Evolutionary conservation across 2,113 vertebrate species (phyloP).

Genomic region (Amphiprion ocellaris): DNA sequence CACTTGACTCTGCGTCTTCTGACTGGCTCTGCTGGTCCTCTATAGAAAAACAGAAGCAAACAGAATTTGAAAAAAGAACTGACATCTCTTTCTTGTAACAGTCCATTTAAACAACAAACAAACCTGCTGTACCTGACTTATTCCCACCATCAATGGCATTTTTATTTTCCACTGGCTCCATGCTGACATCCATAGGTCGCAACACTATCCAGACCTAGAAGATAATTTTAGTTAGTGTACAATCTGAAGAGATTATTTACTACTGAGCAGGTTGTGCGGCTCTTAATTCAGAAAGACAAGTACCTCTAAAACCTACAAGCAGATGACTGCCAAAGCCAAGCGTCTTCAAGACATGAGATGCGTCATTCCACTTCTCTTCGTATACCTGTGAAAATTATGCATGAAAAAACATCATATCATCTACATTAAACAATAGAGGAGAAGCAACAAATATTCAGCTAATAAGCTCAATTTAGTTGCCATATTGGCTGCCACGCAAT

Average conservation of each 20-base stretch:
- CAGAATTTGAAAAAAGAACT: neutral
- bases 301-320: conserved; percentile 10
- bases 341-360: conserved; percentile 10
- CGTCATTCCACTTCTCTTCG: conserved; percentile 12
- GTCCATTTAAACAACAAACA: neutral
- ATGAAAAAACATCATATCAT: conserved; percentile 14
- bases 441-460: too few species aligned
- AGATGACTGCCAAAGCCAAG: neutral
- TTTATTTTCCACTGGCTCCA: conserved; percentile 58
- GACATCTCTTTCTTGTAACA: neutral
- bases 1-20: conserved; percentile 71
- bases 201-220: conserved; percentile 48
- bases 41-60: conserved; percentile 38
- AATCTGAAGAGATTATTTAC: neutral
- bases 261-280: neutral
- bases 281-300: neutral
- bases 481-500: too few species aligned
- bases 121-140: conserved; percentile 57
- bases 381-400: conserved; percentile 1
- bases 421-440: neutral
- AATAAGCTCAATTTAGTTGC: too few species aligned
- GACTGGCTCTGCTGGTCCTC: conserved; percentile 76
- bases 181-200: conserved; percentile 72
- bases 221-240: conserved; percentile 26
- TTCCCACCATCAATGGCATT: conserved; percentile 12